Base-by-base conservation (phyloP, 2,113 vertebrate species). In the Motacilla tschutschensis region DNA sequence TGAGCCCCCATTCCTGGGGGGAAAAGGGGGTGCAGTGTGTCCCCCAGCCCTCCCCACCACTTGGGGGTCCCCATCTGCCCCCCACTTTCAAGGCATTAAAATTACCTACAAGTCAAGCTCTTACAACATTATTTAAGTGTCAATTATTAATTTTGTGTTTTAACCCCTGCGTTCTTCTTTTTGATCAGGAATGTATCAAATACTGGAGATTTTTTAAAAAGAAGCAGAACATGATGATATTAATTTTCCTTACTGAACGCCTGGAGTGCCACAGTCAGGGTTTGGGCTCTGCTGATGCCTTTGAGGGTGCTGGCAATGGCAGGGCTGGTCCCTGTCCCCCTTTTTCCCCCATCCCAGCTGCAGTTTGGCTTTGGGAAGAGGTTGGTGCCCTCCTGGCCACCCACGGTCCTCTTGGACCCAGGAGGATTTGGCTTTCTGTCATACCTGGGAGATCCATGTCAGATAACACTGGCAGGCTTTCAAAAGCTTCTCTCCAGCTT, bases 381-480 rank as follows among this genome's bases (percentile, higher is more conserved):
- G 16, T n/a, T 33, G 3, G 51, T 82, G 72, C 48, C 85, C 85
- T 85, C n/a, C 48, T 1, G 21, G 73, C 91, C 87, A 91, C 91
- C 85, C 89, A 74, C 69, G 0, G 64, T 70, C 83, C 79, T 85
- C 41, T 63, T n/a, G 85, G 83, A 65, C 72, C 48, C 77, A n/a
- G 40, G 65, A 90, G 76, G 65, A 6, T 71, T 94, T 90, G 83
- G 79, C 85, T 88, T 58, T 58, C 9, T 35, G 8, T 28, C 46
- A 6, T 50, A 87, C 73, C 76, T 83, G 87, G 82, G 79, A 84
- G 89, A 94, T 91, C 14, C 41, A 4, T 64, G 83, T 67, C 85
- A 87, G 94, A 85, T 87, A 87, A 83, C 77, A 12, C 72, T 90
- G 91, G 91, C 91, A 83, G 67, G 14, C 44, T 83, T 89, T 91